Evolutionary conservation across 2,797 vertebrate genomes (phyloP).

Genomic region (Sparidentex hasta): DNA sequence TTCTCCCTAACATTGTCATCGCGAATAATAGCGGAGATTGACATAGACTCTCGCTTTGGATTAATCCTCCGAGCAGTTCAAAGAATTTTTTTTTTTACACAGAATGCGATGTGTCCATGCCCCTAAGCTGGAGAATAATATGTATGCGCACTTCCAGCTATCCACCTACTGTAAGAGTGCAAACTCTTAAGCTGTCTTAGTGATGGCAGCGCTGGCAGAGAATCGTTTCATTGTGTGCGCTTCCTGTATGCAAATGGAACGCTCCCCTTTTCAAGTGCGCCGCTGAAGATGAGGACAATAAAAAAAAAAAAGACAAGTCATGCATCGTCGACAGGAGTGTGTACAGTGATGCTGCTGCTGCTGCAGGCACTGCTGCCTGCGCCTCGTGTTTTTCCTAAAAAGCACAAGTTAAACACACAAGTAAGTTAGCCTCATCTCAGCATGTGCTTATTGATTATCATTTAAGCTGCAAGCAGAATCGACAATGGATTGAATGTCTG

Average conservation of each 20-base stretch:
- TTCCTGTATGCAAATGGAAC: slow-evolving; percentile 46
- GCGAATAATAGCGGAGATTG: slow-evolving; percentile 75
- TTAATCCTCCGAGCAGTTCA: slow-evolving; percentile 76
- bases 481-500: neutral
- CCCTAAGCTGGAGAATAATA: slow-evolving; percentile 68
- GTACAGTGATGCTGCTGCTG: neutral
- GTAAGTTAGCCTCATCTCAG: neutral
- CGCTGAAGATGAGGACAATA: slow-evolving; percentile 44
- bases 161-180: slow-evolving; percentile 68
- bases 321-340: slow-evolving; percentile 13
- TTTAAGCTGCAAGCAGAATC: neutral
- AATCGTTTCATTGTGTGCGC: slow-evolving; percentile 45
- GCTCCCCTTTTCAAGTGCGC: slow-evolving; percentile 54
- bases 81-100: slow-evolving; percentile 55
- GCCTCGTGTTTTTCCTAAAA: slow-evolving; percentile 15
- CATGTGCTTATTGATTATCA: neutral
- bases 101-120: slow-evolving; percentile 66
- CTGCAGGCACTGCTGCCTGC: neutral
- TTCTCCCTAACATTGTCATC: slow-evolving; percentile 76
- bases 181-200: slow-evolving; percentile 72
- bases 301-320: slow-evolving; percentile 49
- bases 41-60: slow-evolving; percentile 73
- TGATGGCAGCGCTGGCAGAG: slow-evolving; percentile 63
- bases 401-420: neutral
- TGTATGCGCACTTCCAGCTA: slow-evolving; percentile 56